Evolutionary conservation across 2,797 vertebrate species (phyloP).

Genomic region (Leptoclinus maculatus): DNA sequence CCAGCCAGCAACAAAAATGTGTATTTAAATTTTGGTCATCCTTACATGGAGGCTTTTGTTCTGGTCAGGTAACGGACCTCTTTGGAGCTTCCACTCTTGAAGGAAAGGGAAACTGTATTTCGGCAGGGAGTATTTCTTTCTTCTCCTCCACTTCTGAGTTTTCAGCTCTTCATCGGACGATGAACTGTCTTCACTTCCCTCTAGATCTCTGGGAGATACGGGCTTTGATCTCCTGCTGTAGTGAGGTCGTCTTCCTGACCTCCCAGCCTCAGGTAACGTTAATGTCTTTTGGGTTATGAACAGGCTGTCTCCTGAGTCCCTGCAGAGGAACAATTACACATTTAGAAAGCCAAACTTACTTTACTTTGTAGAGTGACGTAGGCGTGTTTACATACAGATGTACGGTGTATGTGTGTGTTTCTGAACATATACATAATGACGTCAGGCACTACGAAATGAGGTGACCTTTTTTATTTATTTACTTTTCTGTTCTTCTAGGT

Average conservation of each 20-base stretch:
- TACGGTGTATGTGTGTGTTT: no score
- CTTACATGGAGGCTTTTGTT: conserved; percentile 68
- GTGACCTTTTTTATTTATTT: no score
- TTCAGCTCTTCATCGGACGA: background rate
- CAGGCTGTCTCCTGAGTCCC: conserved; percentile 80
- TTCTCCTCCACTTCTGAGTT: conserved; percentile 1
- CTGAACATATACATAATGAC: no score
- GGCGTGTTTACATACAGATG: no score
- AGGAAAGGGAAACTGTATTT: conserved; percentile 82
- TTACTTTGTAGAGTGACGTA: no score
- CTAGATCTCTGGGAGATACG: background rate
- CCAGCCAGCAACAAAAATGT: background rate
- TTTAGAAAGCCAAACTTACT: background rate
- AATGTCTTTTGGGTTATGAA: conserved; percentile 77
- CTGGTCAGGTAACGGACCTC: accelerated
- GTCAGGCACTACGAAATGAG: no score
- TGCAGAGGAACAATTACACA: conserved; percentile 45
- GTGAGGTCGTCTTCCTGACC: background rate
- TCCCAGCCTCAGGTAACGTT: conserved; percentile 26
- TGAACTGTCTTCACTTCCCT: conserved; percentile 8
- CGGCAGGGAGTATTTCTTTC: conserved; percentile 48
- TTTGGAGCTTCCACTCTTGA: conserved; percentile 5
- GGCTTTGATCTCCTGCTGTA: background rate
- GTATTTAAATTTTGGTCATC: background rate
- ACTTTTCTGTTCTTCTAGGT: no score